phyloP scores from a whole-genome alignment of 2,113 vertebrate species.

The Microcebus murinus region DNA sequence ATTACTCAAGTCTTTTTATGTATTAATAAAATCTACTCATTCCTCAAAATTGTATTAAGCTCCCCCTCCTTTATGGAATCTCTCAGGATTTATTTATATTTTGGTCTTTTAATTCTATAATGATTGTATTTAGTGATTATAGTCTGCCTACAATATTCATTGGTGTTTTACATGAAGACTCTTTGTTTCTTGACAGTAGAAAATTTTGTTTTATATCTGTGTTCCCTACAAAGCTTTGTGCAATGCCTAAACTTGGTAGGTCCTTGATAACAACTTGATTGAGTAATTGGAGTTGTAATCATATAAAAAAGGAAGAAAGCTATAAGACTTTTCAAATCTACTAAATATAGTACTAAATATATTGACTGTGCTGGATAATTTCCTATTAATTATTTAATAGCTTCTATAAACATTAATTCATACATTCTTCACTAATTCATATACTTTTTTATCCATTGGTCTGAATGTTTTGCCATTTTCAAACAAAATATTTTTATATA shows the following conservation, averaged over 20 bases:
- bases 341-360: neutral
- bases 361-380: neutral
- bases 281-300: neutral
- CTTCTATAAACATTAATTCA: neutral
- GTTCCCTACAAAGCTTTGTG: neutral
- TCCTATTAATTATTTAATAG: neutral
- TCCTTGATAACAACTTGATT: neutral
- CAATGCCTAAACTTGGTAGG: neutral
- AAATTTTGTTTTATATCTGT: neutral
- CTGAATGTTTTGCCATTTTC: conserved; percentile 29
- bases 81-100: neutral
- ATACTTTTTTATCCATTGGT: neutral
- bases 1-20: neutral
- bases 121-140: neutral
- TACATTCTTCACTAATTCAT: neutral
- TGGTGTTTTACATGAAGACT: neutral
- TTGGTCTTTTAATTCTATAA: neutral
- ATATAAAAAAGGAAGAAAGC: neutral
- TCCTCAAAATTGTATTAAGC: neutral
- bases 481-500: neutral
- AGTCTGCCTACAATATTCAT: neutral
- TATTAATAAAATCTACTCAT: neutral
- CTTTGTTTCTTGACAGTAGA: neutral
- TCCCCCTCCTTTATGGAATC: neutral
- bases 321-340: neutral